A percentile compares a stretch with the other conserved stretches of the same genome.
phyloP scores from a whole-genome alignment of 2,797 vertebrate genomes.

The Melanotaenia boesemani region DNA sequence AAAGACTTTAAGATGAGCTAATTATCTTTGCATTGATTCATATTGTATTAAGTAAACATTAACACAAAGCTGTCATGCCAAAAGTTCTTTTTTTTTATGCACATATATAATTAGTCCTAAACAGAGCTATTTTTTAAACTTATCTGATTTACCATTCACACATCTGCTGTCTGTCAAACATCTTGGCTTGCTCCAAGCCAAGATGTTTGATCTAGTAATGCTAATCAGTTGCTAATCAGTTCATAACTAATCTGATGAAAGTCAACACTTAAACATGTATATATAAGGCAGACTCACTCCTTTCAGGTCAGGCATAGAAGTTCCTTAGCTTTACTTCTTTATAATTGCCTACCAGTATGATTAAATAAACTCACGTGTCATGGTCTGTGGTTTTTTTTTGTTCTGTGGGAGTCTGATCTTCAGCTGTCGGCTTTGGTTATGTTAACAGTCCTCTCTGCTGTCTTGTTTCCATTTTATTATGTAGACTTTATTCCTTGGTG shows the following conservation, averaged over 20 bases:
- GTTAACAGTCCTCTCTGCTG: too few relatives aligned
- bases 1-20: too few relatives aligned
- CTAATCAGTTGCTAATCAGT: neutral
- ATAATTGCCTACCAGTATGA: neutral
- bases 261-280: neutral
- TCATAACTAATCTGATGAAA: neutral
- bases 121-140: slow-evolving; percentile 14
- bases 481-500: too few relatives aligned
- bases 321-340: too few relatives aligned
- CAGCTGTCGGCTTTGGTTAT: too few relatives aligned
- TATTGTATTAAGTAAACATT: neutral
- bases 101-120: slow-evolving; percentile 1
- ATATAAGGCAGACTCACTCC: neutral
- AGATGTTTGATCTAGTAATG: neutral
- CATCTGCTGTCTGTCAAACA: slow-evolving; percentile 27
- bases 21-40: neutral
- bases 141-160: slow-evolving; percentile 11
- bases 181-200: neutral
- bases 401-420: too few relatives aligned
- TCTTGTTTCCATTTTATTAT: too few relatives aligned
- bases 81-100: neutral
- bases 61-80: neutral
- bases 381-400: too few relatives aligned
- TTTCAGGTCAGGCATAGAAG: neutral
- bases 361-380: too few relatives aligned